phyloP scores from a whole-genome alignment of 2,797 vertebrate genomes.

The Mus spretus region DNA sequence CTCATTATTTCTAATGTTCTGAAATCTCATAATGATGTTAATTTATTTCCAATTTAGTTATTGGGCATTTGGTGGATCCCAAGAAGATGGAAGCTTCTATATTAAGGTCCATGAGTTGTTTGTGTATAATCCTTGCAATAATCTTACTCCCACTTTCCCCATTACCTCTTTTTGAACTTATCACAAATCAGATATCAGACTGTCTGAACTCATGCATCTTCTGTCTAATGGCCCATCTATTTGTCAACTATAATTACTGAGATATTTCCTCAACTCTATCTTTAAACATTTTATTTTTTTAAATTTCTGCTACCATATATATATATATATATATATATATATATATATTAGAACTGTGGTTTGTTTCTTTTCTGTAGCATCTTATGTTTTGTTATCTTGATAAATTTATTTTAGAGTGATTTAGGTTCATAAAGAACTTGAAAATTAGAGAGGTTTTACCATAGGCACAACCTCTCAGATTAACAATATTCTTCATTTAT shows the following conservation, averaged over 20 bases:
- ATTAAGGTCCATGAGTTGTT: neutral
- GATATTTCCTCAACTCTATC: neutral
- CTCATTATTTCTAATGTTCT: neutral
- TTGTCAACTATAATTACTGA: conserved; percentile 26
- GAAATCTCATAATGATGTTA: neutral
- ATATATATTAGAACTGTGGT: conserved; percentile 14
- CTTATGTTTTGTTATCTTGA: conserved; percentile 24
- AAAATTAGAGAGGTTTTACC: neutral
- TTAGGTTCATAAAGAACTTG: neutral
- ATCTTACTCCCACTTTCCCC: neutral
- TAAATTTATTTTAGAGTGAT: neutral
- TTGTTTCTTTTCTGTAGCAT: conserved; percentile 12
- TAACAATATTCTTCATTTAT: neutral
- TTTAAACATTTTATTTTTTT: neutral
- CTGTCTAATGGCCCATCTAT: neutral
- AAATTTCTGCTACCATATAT: neutral
- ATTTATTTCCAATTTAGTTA: neutral
- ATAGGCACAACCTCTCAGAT: neutral
- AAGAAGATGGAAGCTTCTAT: neutral
- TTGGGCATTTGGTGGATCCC: neutral
- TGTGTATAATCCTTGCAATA: neutral
- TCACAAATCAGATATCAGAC: neutral
- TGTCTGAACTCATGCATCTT: neutral
- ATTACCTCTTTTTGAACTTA: neutral
- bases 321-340: too few species aligned